These are phyloP conservation scores for Drepana arcuata DNA, from an alignment of 1,140 invertebrate species.

Conservation along the genomic window DNA sequence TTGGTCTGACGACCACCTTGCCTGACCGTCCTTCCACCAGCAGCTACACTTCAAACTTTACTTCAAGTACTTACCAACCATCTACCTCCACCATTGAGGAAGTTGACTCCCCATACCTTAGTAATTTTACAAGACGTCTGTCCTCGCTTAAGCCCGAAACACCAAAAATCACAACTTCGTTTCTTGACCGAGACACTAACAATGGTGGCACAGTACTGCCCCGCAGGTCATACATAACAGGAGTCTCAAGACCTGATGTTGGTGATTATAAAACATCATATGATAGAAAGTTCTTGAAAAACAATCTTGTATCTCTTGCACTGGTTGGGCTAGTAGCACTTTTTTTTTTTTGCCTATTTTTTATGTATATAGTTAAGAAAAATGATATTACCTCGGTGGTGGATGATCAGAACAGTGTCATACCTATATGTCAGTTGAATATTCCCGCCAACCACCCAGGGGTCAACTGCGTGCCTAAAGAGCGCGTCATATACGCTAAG, in stretches of 20 bases:
- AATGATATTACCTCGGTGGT: slow-evolving; percentile 62
- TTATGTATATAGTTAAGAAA: slow-evolving; percentile 78
- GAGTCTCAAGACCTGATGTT: slow-evolving; percentile 49
- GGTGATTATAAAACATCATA: slow-evolving; percentile 64
- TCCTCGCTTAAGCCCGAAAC: slow-evolving; percentile 71
- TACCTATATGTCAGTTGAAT: slow-evolving; percentile 72
- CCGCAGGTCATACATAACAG: slow-evolving; percentile 48
- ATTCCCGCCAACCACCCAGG: slow-evolving; percentile 63
- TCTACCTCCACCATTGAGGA: slow-evolving; percentile 51
- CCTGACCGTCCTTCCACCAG: slow-evolving; percentile 36
- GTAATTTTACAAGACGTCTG: slow-evolving; percentile 76
- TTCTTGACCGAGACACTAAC: slow-evolving; percentile 44
- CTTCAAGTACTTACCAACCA: slow-evolving; percentile 46
- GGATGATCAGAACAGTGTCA: slow-evolving; percentile 66
- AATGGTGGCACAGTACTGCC: slow-evolving; percentile 50
- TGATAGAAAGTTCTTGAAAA: slow-evolving; percentile 70
- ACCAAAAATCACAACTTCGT: slow-evolving; percentile 29
- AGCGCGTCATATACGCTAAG: slow-evolving; percentile 73
- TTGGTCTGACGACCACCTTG: slow-evolving; percentile 55
- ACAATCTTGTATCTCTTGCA: slow-evolving; percentile 77
- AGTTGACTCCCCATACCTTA: slow-evolving; percentile 77
- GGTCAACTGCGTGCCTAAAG: slow-evolving; percentile 74
- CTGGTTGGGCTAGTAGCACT: slow-evolving; percentile 74
- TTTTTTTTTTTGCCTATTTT: slow-evolving; percentile 77
- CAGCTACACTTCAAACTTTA: slow-evolving; percentile 37